Percentiles rank a stretch among this genome's conserved stretches.
Evolutionary conservation across 2,888 invertebrate species (phyloP).

Genomic region (Euplagia quadripunctaria): DNA sequence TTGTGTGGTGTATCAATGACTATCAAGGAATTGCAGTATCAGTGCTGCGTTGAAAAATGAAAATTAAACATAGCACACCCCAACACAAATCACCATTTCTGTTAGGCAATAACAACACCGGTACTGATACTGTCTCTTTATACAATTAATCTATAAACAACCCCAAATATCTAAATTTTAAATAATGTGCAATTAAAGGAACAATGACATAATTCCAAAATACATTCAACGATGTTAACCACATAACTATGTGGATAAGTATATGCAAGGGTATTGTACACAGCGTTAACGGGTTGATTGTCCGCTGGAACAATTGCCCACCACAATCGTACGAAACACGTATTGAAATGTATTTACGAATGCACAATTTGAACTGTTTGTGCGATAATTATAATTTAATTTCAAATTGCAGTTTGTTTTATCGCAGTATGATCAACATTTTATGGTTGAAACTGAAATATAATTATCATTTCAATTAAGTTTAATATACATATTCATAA

Average conservation of each 20-base stretch:
- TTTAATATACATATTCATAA: neutral
- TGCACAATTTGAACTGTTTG: slow-evolving; percentile 37
- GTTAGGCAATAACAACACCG: too few relatives aligned
- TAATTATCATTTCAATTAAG: neutral
- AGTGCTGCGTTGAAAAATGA: too few relatives aligned
- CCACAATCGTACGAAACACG: slow-evolving; percentile 40
- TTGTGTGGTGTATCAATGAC: too few relatives aligned
- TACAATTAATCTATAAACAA: neutral
- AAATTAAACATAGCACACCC: too few relatives aligned
- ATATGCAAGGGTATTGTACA: slow-evolving; percentile 30
- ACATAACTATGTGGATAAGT: neutral
- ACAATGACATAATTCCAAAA: slow-evolving; percentile 1
- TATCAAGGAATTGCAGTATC: too few relatives aligned
- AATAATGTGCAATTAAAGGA: neutral
- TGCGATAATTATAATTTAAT: slow-evolving; percentile 17
- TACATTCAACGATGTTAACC: neutral
- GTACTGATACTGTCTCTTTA: too few relatives aligned
- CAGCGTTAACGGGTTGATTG: slow-evolving; percentile 33
- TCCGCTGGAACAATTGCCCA: slow-evolving; percentile 37
- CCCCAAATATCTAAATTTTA: neutral
- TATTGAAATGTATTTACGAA: slow-evolving; percentile 26
- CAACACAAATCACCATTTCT: too few relatives aligned
- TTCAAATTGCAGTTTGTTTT: slow-evolving; percentile 10
- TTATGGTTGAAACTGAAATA: slow-evolving; percentile 10
- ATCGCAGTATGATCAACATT: neutral